phyloP scores from a whole-genome alignment of 1,140 invertebrate species.

The Protaetia brevitarsis region DNA sequence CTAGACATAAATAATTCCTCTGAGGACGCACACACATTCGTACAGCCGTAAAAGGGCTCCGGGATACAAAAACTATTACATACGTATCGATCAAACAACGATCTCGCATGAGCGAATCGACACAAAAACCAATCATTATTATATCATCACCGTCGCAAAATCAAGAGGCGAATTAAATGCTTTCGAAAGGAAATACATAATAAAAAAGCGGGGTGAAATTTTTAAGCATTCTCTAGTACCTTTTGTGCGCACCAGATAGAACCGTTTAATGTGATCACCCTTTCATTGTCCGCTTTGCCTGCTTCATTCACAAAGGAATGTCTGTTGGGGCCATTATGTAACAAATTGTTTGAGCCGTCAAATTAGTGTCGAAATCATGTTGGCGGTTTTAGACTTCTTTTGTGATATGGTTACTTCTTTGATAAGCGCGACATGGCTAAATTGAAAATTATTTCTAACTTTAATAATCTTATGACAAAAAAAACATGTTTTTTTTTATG shows the following conservation, averaged over 20 bases:
- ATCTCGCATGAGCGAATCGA: constrained; percentile 27
- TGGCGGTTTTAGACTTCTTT: too few relatives aligned
- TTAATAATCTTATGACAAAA: too few relatives aligned
- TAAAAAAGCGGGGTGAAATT: constrained; percentile 23
- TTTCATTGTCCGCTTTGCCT: constrained; percentile 32
- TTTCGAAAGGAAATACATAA: constrained; percentile 16
- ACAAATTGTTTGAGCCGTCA: constrained; percentile 37
- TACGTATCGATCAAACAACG: constrained; percentile 34
- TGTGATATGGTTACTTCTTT: too few relatives aligned
- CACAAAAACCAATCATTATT: constrained; percentile 33
- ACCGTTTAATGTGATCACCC: constrained; percentile 36
- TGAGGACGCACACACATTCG: background rate
- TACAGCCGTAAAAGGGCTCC: background rate
- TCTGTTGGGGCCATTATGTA: constrained; percentile 40
- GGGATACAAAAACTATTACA: background rate
- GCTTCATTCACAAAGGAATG: constrained; percentile 29
- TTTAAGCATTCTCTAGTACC: constrained; percentile 32
- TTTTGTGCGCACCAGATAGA: constrained; percentile 19
- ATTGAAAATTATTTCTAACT: too few relatives aligned
- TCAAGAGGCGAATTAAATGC: constrained; percentile 20
- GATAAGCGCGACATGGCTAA: too few relatives aligned
- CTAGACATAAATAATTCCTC: background rate
- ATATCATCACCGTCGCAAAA: constrained; percentile 30
- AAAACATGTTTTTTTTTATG: too few relatives aligned
- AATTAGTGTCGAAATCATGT: constrained; percentile 40